Conservation (phyloP, 1,140 invertebrate genomes). For the Caenorhabditis brenneri region DNA sequence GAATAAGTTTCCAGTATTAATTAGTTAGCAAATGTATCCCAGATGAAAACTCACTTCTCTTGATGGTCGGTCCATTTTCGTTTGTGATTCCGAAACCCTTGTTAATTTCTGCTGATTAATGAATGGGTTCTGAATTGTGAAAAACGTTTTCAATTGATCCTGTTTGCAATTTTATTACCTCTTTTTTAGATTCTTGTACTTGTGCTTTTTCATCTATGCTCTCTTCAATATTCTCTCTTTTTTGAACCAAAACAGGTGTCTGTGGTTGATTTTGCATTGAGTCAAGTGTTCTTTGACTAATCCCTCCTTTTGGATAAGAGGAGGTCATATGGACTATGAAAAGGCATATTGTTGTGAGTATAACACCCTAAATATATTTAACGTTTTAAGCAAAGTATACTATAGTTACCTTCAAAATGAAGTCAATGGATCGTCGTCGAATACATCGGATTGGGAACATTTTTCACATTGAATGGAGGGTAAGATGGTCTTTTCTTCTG, state of each 20-base stretch:
- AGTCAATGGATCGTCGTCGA: slow-evolving; percentile 22
- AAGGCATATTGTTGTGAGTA: slow-evolving; percentile 23
- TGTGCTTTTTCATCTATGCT: background rate
- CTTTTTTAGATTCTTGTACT: background rate
- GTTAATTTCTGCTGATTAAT: background rate
- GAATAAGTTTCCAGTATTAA: no score
- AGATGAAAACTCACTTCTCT: slow-evolving; percentile 28
- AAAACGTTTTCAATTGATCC: background rate
- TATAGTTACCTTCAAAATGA: background rate
- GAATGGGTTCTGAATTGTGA: slow-evolving; percentile 4
- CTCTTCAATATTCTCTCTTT: slow-evolving; percentile 15
- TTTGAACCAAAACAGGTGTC: slow-evolving; percentile 4
- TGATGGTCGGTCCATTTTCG: background rate
- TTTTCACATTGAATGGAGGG: slow-evolving; percentile 14
- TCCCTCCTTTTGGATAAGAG: slow-evolving; percentile 23
- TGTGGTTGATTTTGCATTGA: background rate
- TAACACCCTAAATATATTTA: background rate
- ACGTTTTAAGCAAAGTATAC: background rate
- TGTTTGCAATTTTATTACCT: background rate
- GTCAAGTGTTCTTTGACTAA: slow-evolving; percentile 35
- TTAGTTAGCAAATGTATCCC: no score
- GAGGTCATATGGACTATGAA: slow-evolving; percentile 27
- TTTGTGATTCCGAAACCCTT: background rate
- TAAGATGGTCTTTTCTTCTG: slow-evolving; percentile 17
- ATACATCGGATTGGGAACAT: slow-evolving; percentile 20